Base-by-base conservation (phyloP, 2,888 invertebrate genomes). In the Chaitophorus viminalis region DNA sequence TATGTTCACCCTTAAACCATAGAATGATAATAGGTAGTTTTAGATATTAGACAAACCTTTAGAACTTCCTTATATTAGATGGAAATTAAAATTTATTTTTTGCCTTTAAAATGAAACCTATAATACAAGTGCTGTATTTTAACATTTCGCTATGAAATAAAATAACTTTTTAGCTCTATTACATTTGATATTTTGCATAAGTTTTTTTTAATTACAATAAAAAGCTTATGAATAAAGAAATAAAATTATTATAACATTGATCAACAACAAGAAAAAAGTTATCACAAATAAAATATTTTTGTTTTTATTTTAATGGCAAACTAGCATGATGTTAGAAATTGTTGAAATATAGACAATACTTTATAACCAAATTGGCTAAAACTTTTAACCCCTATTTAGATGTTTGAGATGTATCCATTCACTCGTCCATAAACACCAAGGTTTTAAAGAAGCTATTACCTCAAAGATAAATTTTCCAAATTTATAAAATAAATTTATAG, bases 231-330 rank as follows among this genome's bases (percentile, higher is more conserved):
- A 84, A 76, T 39, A 39, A 76, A 8, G 60, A 83, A 83, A 76
- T 39, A 84, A 25, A 60, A 31, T 65, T 29, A 31, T 33, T 82
- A 39, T 76, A 17, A 25, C 70, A 70, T 52, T 68, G 36, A 74
- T 54, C 33, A 83, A 74, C 74, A 84, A 84, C 46, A 65, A 76
- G 46, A 77, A 84, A 33, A 36, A 31, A 81, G 46, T 39, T 68
- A 54, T 81, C 14, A 39, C 21, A 21, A 81, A 39, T 68, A 68
- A 46, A 81, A 70, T 25, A 81, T 76, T 33, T 25, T 39, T 70
- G 84, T 77, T 86, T 86, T 86, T 86, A 72, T 86, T 86, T 86
- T 86, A 86, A 86, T 79, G 86, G 86, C 78, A 86, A 84, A 52
- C 25, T 46, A 78, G 78, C 86, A 86, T 86, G 86, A 79, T 70